These are phyloP conservation scores for Solea solea DNA, from an alignment of 2,113 vertebrate genomes.

Conservation along the genomic window DNA sequence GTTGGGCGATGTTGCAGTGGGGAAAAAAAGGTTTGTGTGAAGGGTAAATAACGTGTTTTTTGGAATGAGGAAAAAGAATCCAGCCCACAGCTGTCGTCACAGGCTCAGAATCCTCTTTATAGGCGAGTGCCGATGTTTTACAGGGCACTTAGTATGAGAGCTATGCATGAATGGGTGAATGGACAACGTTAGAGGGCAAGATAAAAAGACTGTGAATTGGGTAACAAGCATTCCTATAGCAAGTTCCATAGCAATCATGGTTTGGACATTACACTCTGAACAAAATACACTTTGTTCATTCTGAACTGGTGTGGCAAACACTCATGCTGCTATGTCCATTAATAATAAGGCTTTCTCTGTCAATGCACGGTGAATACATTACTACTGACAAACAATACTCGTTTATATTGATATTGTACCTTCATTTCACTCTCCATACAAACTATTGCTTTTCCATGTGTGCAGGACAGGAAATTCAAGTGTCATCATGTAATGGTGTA, in stretches of 20 bases:
- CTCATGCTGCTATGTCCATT: no score
- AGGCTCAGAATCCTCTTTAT: constrained; percentile 46
- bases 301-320: not conserved
- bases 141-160: constrained; percentile 41
- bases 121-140: constrained; percentile 70
- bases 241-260: constrained; percentile 50
- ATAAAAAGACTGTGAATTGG: constrained; percentile 28
- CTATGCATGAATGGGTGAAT: constrained; percentile 24
- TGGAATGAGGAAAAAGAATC: constrained; percentile 25
- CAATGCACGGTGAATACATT: no score
- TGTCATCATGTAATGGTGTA: no score
- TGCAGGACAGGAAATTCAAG: no score
- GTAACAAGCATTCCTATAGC: constrained; percentile 70
- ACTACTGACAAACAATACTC: no score
- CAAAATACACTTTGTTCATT: constrained; percentile 12
- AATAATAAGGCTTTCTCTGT: no score
- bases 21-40: constrained; percentile 26
- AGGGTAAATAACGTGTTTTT: constrained; percentile 32
- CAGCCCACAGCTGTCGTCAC: constrained; percentile 31
- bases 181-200: not conserved
- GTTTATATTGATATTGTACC: no score
- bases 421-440: no score
- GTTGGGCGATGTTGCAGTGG: not conserved
- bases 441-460: no score
- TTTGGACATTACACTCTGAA: constrained; percentile 38